Base-by-base conservation (phyloP, 2,888 invertebrate genomes). In the Ennomos erosarius region DNA sequence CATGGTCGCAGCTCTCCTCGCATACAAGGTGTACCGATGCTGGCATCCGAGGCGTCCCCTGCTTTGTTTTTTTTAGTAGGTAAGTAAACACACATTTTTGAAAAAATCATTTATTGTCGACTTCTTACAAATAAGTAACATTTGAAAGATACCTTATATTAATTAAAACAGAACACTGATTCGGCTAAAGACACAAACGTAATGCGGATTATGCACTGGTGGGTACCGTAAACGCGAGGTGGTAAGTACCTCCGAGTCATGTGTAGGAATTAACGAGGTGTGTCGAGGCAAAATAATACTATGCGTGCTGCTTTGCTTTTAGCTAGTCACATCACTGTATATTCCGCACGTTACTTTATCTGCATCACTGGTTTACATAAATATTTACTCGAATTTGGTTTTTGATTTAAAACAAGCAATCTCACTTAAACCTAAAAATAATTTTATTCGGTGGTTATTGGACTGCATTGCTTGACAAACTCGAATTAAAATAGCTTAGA, bases 1-100 rank as follows among this genome's bases (percentile, higher is more conserved):
- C 9, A 10, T 80, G 5, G 48, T 85, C 0, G 65, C 70, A 13
- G 9, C 75, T 9, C 62, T 72, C 26, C 71, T 87, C 10, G 72
- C 72, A 9, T 85, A 82, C 61, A 71, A 66, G 56, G 46, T 86
- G 6, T 81, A 64, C 55, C 70, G 75, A 54, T 84, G 84, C 52
- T 65, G 66, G 34, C 70, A 79, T 59, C 79, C 79, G 0, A 67
- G 76, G 16, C 69, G 70, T 10, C 62, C 62, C 11, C 43, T 79
- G 4, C 11, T 74, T 3, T 71, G 71, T 56, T 52, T 48, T 56
- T 52, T 48, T 35, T 60, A 47, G 45, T 55, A 49, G 42, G 40
- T 47, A 61, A 40, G 49, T 65, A 61, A 51, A 57, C 12, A 43
- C 26, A 37, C 1, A 36, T 34, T 13, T 9, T 45, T 10, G 10